Evolutionary conservation across 1,140 invertebrate species (phyloP).

Genomic region (Melipona quadrifasciata): DNA sequence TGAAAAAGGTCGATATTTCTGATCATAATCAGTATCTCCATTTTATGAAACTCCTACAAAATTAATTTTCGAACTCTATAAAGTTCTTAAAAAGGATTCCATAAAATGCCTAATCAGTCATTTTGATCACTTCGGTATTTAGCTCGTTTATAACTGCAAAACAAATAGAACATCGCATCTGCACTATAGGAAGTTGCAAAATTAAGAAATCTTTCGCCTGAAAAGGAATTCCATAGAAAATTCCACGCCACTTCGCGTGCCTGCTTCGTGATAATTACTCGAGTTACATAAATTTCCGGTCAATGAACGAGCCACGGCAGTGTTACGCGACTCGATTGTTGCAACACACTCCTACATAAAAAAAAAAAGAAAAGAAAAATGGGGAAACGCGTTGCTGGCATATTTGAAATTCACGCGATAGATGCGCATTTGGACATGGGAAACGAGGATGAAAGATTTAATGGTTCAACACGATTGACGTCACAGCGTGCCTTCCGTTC

Average conservation of each 20-base stretch:
- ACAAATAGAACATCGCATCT: too few species aligned
- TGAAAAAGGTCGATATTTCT: too few species aligned
- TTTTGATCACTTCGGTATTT: too few species aligned
- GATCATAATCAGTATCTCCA: too few species aligned
- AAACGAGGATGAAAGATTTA: neutral
- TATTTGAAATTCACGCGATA: neutral
- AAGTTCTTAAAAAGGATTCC: too few species aligned
- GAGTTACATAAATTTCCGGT: slow-evolving; percentile 19
- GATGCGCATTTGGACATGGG: neutral
- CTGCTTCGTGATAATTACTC: neutral
- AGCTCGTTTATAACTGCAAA: too few species aligned
- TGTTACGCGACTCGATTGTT: neutral
- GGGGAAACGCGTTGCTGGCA: neutral
- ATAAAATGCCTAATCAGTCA: too few species aligned
- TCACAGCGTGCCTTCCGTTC: slow-evolving; percentile 1
- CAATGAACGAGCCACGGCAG: slow-evolving; percentile 8
- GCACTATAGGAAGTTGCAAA: too few species aligned
- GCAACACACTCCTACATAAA: neutral
- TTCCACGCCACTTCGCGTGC: neutral
- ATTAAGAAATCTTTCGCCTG: neutral
- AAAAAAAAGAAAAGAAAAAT: too few species aligned
- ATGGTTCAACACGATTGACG: slow-evolving; percentile 21
- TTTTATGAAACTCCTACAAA: too few species aligned
- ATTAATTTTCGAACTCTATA: too few species aligned
- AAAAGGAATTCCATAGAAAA: neutral